phyloP scores from a whole-genome alignment of 2,797 vertebrate genomes.

The Chelmon rostratus region DNA sequence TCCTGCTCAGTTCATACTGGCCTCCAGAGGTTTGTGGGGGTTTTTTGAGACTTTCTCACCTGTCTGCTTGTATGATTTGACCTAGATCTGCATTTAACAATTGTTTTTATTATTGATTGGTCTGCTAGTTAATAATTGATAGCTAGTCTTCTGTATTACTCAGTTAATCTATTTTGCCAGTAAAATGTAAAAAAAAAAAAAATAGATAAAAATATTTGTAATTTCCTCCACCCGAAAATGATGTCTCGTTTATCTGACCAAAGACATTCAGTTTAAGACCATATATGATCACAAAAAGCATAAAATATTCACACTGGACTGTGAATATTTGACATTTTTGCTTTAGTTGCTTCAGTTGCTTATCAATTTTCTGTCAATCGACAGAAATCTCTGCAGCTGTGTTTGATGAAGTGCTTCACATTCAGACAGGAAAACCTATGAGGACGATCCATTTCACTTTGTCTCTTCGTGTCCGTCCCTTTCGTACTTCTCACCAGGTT shows the following conservation, averaged over 20 bases:
- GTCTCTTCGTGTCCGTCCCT: not conserved
- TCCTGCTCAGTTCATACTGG: not conserved
- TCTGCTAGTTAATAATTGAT: too few relatives aligned
- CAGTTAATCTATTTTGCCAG: not conserved
- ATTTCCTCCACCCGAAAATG: not conserved
- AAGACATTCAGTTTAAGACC: not conserved
- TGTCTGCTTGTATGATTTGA: not conserved
- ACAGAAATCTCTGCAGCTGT: not conserved
- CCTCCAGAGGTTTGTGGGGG: too few relatives aligned
- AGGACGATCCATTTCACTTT: not conserved
- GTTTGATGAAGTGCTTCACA: not conserved
- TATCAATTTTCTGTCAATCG: not conserved
- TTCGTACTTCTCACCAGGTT: constrained; percentile 2
- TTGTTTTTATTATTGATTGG: not conserved
- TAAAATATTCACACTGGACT: not conserved
- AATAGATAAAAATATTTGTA: not conserved
- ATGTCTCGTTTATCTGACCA: not conserved
- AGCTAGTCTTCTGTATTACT: not conserved
- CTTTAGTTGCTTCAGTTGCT: too few relatives aligned
- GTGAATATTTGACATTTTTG: not conserved
- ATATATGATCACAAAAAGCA: not conserved
- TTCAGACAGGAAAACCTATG: not conserved
- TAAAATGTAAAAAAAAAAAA: too few relatives aligned
- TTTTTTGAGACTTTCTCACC: not conserved
- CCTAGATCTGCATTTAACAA: not conserved